A percentile compares a stretch with the other conserved stretches of the same genome.
Evolutionary conservation across 2,888 invertebrate species (phyloP).

Genomic region (Calameuta idolon): DNA sequence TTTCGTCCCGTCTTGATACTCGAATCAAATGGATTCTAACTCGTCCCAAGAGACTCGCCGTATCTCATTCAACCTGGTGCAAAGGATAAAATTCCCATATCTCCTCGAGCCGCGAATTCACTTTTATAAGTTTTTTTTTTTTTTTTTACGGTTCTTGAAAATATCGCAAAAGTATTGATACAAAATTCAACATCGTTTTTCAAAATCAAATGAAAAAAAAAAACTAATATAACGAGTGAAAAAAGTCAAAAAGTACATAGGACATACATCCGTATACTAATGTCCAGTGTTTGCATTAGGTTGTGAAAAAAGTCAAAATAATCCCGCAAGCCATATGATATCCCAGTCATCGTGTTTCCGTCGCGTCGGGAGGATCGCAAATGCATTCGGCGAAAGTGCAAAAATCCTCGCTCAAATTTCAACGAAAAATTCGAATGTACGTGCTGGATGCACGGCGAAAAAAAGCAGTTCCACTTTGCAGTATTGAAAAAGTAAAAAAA

Average conservation of each 20-base stretch:
- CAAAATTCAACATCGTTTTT: background rate
- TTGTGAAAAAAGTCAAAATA: background rate
- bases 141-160: background rate
- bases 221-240: background rate
- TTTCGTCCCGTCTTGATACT: background rate
- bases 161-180: background rate
- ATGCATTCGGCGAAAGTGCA: background rate
- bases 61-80: background rate
- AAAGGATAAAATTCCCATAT: background rate
- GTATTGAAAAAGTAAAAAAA: background rate
- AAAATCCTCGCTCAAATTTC: background rate
- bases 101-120: background rate
- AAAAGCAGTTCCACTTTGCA: background rate
- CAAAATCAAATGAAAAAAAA: background rate
- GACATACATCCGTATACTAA: background rate
- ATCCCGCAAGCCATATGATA: background rate
- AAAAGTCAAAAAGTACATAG: background rate
- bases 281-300: background rate
- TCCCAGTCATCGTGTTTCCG: background rate
- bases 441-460: background rate
- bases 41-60: background rate
- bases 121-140: background rate
- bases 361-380: background rate
- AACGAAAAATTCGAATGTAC: background rate
- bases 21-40: background rate